Base-by-base conservation (phyloP, 2,113 vertebrate species). In the Callithrix jacchus region DNA sequence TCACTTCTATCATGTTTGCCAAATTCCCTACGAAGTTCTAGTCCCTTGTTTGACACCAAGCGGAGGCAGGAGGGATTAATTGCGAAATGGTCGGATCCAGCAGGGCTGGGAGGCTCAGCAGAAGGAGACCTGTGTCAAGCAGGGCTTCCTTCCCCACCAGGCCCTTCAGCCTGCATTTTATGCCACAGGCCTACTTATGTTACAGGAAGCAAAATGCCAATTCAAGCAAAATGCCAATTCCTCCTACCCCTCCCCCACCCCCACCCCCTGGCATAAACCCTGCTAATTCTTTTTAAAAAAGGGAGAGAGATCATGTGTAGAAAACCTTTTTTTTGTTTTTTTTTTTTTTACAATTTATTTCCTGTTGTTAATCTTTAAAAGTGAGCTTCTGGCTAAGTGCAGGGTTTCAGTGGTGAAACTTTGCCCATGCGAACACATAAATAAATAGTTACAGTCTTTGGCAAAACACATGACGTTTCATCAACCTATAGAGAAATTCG, bases 381-480 rank as follows among this genome's bases (percentile, higher is more conserved):
- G 93, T 91, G 98, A 98, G 97, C 96, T 97, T 98, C 96, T 98
- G 97, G 97, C 98, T 98, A 98, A 98, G 98, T 96, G 97, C 97
- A 97, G 98, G 98, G 98, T 94, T 97, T 98, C 98, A 97, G 98
- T 98, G 98, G 98, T 98, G 98, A 98, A 98, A 98, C 97, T 98
- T 93, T 97, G 98, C 99, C 99, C 98, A 95, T 98, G 99, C 99
- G 98, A 99, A 99, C 99, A 99, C 99, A 99, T 99, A 99, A 99
- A 99, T 99, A 99, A 99, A 98, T 99, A 99, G 99, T 99, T 99
- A 99, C 99, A 99, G 98, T 99, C 98, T 98, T 98, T 98, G 98
- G 98, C 97, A 99, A 99, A 99, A 99, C 98, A 99, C 98, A 98
- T 97, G 97, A 98, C 97, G 70, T 97, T 98, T 98, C 97, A 98